Evolutionary conservation across 2,113 vertebrate genomes (phyloP), one percentile per base, ranked within the genome.

Genomic region (Anolis carolinensis): DNA sequence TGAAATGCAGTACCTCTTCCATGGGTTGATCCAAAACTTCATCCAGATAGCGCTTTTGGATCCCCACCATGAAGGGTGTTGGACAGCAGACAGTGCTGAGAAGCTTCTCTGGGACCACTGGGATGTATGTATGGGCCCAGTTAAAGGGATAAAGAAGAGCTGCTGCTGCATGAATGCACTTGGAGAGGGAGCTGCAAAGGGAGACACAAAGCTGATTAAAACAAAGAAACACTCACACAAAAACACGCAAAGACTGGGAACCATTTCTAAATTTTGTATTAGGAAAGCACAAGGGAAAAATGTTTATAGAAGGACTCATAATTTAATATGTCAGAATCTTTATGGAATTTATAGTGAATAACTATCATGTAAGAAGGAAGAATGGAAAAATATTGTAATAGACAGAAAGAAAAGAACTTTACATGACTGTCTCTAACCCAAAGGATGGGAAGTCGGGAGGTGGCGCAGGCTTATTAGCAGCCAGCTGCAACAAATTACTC

Each of bases 71-170:
- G 94, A 98, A 99, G 13, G 98, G 98, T 0, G 98, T 99, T 27
- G 98, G 98, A 8, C 98, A 98, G 97, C 98, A 98, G 89, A 99
- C 98, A 0, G 98, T 98, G 80, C 97, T 98, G 1, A 99, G 97
- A 48, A 99, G 97, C 90, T 97, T 97, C 91, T 98, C 96, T 0
- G 98, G 98, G 30, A 99, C 97, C 25, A 99, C 98, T 0, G 98
- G 97, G 95, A 99, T 99, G 89, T 98, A 97, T 79, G 98, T 99
- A 95, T 99, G 98, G 72, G 98, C 98, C 98, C 98, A 99, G 88
- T 96, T 98, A 96, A 99, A 99, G 55, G 98, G 98, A 91, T 98
- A 97, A 10, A 99, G 97, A n/a, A 99, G 97, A 25, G 98, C 98
- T 0, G 97, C 96, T 0, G 98, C 96, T 0, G 98, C 98, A 0